These are phyloP conservation scores for Lordiphosa collinella DNA, from an alignment of 1,140 invertebrate species.

Conservation along the genomic window DNA sequence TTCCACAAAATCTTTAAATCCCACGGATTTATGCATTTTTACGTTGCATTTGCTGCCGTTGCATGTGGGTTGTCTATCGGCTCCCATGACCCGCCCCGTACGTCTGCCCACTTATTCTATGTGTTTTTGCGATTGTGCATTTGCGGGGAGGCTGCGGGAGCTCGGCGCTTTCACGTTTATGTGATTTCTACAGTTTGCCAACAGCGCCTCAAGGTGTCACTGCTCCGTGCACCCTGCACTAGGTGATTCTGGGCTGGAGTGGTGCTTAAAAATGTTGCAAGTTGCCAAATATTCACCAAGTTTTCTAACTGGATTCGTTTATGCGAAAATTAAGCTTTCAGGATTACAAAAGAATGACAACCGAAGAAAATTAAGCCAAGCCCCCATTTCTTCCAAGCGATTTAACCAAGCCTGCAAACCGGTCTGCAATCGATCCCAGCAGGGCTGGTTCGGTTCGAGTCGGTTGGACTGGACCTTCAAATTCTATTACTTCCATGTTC, in stretches of 20 bases:
- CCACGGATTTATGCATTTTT: conserved; percentile 74
- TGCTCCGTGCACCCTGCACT: conserved; percentile 25
- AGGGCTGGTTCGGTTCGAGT: no score
- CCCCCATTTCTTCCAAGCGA: no score
- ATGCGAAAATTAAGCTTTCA: no score
- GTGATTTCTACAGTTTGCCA: conserved; percentile 71
- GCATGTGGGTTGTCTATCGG: conserved; percentile 36
- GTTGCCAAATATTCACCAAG: no score
- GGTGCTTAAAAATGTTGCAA: background rate
- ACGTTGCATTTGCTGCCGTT: conserved; percentile 63
- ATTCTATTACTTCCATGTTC: no score
- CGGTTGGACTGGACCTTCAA: no score
- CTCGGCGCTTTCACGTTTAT: conserved; percentile 47
- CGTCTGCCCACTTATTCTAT: conserved; percentile 24
- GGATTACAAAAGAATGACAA: no score
- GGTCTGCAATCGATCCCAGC: no score
- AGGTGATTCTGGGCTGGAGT: conserved; percentile 3
- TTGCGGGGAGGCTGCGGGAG: conserved; percentile 21
- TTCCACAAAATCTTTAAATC: conserved; percentile 74
- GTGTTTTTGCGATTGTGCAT: conserved; percentile 44
- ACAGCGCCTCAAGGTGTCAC: conserved; percentile 67
- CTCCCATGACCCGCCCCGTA: background rate
- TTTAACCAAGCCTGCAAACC: no score
- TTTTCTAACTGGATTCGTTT: no score
- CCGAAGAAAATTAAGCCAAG: no score